Base-by-base conservation (phyloP, 2,113 vertebrate genomes). In the Poeciliopsis turrubarensis region DNA sequence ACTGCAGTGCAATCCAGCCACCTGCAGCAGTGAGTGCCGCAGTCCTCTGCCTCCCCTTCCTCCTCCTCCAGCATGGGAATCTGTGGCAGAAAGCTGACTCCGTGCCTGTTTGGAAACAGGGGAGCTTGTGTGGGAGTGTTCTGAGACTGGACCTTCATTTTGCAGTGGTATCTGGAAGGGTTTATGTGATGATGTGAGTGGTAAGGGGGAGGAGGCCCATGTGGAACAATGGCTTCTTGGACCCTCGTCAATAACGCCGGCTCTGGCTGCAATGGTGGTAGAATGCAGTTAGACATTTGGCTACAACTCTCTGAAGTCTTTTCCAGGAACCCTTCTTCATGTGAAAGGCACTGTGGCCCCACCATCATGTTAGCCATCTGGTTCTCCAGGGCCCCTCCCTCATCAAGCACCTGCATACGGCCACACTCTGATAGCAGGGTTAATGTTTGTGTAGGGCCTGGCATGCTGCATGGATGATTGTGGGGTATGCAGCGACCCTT, bases 401-500 rank as follows among this genome's bases (percentile, higher is more conserved):
- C 95, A 75, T 98, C 95, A 61, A 98, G 90, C 74, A 92, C 94
- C 83, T 96, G 95, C 95, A 96, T 94, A 34, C 68, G 92, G 60
- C 91, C 90, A 25, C 91, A 93, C 68, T 96, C 95, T 1, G 60
- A 77, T 0, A 81, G 93, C 0, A 73, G 83, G 5, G 89, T 87
- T 31, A 94, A 83, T 2, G 75, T 79, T 60, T 88, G 61, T 0
- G 68, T 91, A 2, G 90, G 78, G 19, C 92, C 85, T 22, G 92
- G 82, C 91, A 60, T 1, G 57, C 89, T 72, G 78, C 91, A 72
- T 1, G 91, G 82, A 67, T 86, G 91, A 0, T 87, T 84, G 70
- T 93, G 94, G 13, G 97, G 94, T 68, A 99, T 97, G 70, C 94
- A 97, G 83, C 95, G 94, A 27, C 97, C 97, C 12, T 93, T 95